Evolutionary conservation across 30 jellyfish, hydroid and myxozoan species (phyloP), one percentile per base, ranked within the genome.

Genomic region (Hydra vulgaris): DNA sequence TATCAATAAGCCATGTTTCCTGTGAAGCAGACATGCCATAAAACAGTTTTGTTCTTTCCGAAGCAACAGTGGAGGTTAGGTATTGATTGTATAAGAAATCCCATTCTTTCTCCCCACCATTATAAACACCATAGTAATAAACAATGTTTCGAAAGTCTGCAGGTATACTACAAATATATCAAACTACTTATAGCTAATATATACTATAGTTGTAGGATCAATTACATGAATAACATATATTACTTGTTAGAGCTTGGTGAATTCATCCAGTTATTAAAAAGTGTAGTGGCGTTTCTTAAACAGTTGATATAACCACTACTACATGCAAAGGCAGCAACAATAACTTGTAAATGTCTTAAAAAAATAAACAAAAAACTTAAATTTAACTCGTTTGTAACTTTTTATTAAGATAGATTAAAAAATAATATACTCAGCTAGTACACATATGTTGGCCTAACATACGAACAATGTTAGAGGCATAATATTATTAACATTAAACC

Each of bases 1-100:
- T 85, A 19, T 80, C 86, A 26, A 89, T 56, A 84, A 85, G 72
- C 97, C 97, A 89, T 1, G 95, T 92, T 71, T 85, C 93, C 78
- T 89, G 97, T 52, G 70, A 84, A 18, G 97, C 97, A 7, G 97
- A 55, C 89, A 89, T 70, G n/a, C 97, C 97, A 53, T 84, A 84
- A 25, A 84, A 82, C 54, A 89, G 85, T 26, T 84, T 84, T 24
- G 76, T 61, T 76, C 86, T 74, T 78, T 89, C 97, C 0, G 97
- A 79, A 40, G 94, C 97, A 8, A 89, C 75, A 0, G 80, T 78
- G 8, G 89, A 80, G 69, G 21, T 77, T 61, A 80, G 76, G 78
- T 79, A 85, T 84, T 80, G 81, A n/a, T 82, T 75, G 85, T 82
- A 89, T 21, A 90, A 85, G 53, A 77, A 81, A 19, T 89, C 88